Base-by-base conservation (phyloP, 2,797 vertebrate species). In the Sitta carolinensis region DNA sequence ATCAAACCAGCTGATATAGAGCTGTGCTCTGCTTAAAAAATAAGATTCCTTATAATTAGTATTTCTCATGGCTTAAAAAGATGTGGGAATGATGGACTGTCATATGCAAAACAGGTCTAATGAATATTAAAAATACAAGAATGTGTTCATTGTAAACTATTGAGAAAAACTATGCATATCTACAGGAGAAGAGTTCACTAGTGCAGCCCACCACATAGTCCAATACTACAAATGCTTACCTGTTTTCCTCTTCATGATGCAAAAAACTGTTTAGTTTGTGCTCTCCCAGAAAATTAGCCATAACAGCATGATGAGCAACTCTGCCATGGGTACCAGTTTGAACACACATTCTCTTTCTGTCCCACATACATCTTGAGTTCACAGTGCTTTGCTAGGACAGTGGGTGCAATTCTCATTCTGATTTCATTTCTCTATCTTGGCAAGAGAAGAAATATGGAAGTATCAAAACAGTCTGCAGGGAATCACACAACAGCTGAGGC, bases 1-100 rank as follows among this genome's bases (percentile, higher is more conserved):
- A 92, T 85, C 73, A 94, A 94, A 86, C 81, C 81, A 92, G 69
- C 69, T 88, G 74, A 92, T 76, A 83, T 73, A 90, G 10, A 36
- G 69, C 47, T 70, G 19, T 51, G 59, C 51, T 90, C 51, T 40
- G 45, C 23, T 67, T 75, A 68, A 74, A 36, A 54, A 16, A 45
- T 36, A 36, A 36, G 36, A 36, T 36, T 36, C 36, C 36, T 77
- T 77, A 85, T 13, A 84, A 92, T 84, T 91, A 82, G 9, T 57
- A 79, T 54, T 96, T 95, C 85, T 73, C 34, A 90, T 70, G 30
- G 58, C 47, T 90, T 84, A 83, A 34, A 84, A 85, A 74, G 67
- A 52, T 69, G 45, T 79, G 80, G 72, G 58, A 83, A 89, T 78
- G 32, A 87, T 55, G 88, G n/a, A 70, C 15, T 55, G 13, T 69